These are phyloP conservation scores for Diarsia brunnea DNA, from an alignment of 2,888 invertebrate genomes.

Conservation along the genomic window DNA sequence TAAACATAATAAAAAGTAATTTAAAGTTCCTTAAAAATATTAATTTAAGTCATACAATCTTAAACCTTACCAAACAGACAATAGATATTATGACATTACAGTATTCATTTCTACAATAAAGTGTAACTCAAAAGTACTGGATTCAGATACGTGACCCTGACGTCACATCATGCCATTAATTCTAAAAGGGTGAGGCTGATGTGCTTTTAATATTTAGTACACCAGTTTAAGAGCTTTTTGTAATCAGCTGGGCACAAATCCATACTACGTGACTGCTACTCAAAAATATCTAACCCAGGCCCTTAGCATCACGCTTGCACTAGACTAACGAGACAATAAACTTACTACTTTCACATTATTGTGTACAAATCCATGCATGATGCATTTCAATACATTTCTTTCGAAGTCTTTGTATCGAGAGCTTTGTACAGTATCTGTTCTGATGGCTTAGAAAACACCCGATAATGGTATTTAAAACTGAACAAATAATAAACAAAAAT, in stretches of 20 bases:
- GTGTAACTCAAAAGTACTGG: not conserved
- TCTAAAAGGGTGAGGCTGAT: too few species aligned
- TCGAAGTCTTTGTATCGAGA: not conserved
- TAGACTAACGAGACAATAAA: too few species aligned
- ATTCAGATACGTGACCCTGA: too few species aligned
- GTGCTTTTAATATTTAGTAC: too few species aligned
- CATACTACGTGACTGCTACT: not conserved
- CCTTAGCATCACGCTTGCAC: too few species aligned
- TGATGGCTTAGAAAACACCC: not conserved
- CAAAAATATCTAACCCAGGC: too few species aligned
- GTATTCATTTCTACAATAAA: not conserved
- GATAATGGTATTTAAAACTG: not conserved
- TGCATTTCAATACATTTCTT: not conserved
- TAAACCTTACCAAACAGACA: not conserved
- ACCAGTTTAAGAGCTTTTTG: too few species aligned
- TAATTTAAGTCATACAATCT: not conserved
- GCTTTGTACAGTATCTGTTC: not conserved
- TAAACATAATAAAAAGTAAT: not conserved
- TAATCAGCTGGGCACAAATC: too few species aligned
- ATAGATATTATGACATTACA: not conserved
- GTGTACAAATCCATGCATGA: not conserved
- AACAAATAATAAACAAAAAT: slow-evolving; percentile 8
- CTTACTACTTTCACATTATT: too few species aligned
- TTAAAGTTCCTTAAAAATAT: not conserved
- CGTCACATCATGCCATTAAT: too few species aligned